Conservation (phyloP, 2,113 vertebrate genomes). For the Deroptyus accipitrinus region DNA sequence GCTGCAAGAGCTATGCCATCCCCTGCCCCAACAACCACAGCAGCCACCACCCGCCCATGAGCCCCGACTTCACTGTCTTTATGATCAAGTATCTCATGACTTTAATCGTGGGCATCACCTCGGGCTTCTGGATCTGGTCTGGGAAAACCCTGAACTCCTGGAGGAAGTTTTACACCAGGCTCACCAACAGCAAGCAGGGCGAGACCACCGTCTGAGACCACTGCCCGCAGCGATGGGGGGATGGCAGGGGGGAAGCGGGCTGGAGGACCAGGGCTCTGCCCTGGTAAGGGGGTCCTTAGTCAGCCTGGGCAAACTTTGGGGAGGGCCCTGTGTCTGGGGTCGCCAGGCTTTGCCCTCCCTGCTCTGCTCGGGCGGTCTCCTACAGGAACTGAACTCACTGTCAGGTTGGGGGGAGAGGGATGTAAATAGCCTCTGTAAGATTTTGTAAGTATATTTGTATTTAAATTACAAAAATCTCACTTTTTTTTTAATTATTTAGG, state of each 20-base stretch:
- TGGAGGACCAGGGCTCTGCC: background rate
- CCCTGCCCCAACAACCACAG: slow-evolving; percentile 82
- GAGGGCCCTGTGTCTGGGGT: background rate
- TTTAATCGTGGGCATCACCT: slow-evolving; percentile 96
- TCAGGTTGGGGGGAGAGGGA: slow-evolving; percentile 66
- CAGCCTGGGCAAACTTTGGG: background rate
- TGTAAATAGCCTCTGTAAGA: slow-evolving; percentile 93
- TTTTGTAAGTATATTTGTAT: slow-evolving; percentile 99
- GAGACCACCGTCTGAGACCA: slow-evolving; percentile 90
- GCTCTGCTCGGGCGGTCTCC: background rate
- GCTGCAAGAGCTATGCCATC: slow-evolving; percentile 91
- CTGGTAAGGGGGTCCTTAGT: background rate
- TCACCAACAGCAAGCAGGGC: slow-evolving; percentile 92
- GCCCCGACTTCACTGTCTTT: slow-evolving; percentile 95
- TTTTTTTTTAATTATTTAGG: slow-evolving; percentile 73
- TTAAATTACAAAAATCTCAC: slow-evolving; percentile 79
- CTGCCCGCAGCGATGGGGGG: background rate
- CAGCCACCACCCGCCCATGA: slow-evolving; percentile 84
- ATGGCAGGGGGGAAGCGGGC: background rate
- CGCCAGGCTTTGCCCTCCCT: background rate
- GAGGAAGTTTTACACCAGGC: slow-evolving; percentile 96
- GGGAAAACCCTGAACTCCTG: slow-evolving; percentile 97
- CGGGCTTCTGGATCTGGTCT: slow-evolving; percentile 98
- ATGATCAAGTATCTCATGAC: slow-evolving; percentile 99
- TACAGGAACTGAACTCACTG: slow-evolving; percentile 18